Base-by-base conservation (phyloP, 2,888 invertebrate species). In the Gastracanthus pulcherrimus region DNA sequence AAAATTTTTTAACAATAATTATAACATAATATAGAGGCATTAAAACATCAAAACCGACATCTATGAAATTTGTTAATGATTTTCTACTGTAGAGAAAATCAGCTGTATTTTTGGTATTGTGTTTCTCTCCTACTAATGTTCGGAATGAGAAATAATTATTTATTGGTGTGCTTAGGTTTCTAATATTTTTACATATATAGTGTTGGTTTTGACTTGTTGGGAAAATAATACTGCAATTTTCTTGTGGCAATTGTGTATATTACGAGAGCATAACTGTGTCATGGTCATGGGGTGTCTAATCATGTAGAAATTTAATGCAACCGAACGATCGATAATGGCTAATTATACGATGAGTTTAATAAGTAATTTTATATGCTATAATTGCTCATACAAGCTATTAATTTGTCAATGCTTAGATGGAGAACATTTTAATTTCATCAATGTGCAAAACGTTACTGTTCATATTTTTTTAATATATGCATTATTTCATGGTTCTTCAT, bases 231-330 rank as follows among this genome's bases (percentile, higher is more conserved):
- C 9, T 36, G 19, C 7, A 38, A 7, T 38, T 38, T 3, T 13
- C n/a, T 5, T 0, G 19, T 0, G 9, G 26, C 19, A 3, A 45
- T 55, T 70, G 34, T 11, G 60, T 7, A 16, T 29, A 16, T 13
- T n/a, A 6, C 19, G 34, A 62, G 38, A n/a, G 26, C 3, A 7
- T 29, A 72, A 70, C 16, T 38, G 81, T 66, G 81, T 38, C 81
- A 77, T 3, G 76, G 76, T 69, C 81, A 76, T 67, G 60, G 72
- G 41, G 26, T n/a, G n/a, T 5, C 31, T 34, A 29, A 67, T 64
- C 48, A 45, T 6, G 48, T 51, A 31, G 29, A 70, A 76, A 64
- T 64, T 51, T 45, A 64, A 51, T 62, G 48, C 23, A 11, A 45
- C 29, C 34, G 19, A 19, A 6, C n/a, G 48, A 64, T 71, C 77